Conservation (phyloP, 2,888 invertebrate genomes). For the Cerastoderma edule region DNA sequence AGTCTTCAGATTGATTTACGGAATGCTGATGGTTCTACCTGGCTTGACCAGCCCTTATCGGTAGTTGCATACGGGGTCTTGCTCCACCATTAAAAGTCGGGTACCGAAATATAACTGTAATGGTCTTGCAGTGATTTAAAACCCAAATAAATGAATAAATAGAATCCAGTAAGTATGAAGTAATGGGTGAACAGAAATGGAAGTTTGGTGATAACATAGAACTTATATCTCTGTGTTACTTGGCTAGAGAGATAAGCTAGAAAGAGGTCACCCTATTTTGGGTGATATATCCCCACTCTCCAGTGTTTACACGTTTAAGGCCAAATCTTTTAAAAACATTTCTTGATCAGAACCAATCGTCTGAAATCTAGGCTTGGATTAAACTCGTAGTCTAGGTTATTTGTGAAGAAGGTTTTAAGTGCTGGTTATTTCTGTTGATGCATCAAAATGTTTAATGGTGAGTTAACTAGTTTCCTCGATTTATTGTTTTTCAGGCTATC, state of each 20-base stretch:
- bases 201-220: constrained; percentile 39
- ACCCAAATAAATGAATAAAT: too few relatives aligned
- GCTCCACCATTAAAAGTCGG: not conserved
- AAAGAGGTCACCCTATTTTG: constrained; percentile 22
- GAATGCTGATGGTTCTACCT: too few relatives aligned
- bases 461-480: not conserved
- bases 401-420: not conserved
- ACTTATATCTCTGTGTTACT: constrained; percentile 15
- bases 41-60: too few relatives aligned
- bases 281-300: not conserved
- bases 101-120: not conserved
- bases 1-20: too few relatives aligned
- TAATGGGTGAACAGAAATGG: constrained; percentile 13
- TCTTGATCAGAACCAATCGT: not conserved
- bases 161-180: not conserved
- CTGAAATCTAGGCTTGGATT: not conserved
- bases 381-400: not conserved
- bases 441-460: constrained; percentile 1
- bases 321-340: not conserved
- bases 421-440: not conserved
- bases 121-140: not conserved
- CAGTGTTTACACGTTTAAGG: not conserved
- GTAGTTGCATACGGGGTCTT: too few relatives aligned
- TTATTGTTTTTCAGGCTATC: not conserved
- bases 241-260: constrained; percentile 7